Percentiles rank a stretch among this genome's conserved stretches.
Conservation (phyloP, 2,113 vertebrate genomes). For the Calcarius ornatus region DNA sequence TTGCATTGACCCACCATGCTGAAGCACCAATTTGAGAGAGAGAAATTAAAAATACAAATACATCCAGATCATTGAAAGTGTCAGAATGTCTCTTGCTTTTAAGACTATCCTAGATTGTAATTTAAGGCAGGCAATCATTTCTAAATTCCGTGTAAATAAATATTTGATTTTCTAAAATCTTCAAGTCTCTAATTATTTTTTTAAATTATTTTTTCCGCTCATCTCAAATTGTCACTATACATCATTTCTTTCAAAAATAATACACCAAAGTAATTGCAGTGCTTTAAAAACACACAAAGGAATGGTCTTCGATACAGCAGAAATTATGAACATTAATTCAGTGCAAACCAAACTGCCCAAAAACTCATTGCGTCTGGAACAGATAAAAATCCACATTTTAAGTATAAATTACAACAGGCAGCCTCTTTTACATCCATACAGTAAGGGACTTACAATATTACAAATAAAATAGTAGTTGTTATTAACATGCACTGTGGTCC, state of each 20-base stretch:
- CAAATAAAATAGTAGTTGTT: background rate
- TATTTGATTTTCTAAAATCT: background rate
- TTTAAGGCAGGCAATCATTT: background rate
- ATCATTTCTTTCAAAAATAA: background rate
- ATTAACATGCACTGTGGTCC: slow-evolving; percentile 45
- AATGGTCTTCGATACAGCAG: background rate
- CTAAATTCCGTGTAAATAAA: background rate
- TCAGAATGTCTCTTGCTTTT: background rate
- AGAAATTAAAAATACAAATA: background rate
- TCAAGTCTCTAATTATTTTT: background rate
- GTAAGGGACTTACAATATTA: background rate
- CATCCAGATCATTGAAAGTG: background rate
- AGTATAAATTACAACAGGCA: background rate
- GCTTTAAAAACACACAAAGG: background rate
- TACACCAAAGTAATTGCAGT: background rate
- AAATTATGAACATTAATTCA: background rate
- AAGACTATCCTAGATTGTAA: background rate
- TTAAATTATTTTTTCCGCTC: background rate
- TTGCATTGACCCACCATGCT: background rate
- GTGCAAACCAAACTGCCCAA: background rate
- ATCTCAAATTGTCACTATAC: background rate
- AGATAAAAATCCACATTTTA: background rate
- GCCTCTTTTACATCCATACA: background rate
- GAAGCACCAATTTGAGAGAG: background rate
- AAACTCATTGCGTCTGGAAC: background rate